A percentile compares a stretch with the other conserved stretches of the same genome.
Conservation (phyloP, 2,797 vertebrate species). For the Ptychobarbus kaznakovi region DNA sequence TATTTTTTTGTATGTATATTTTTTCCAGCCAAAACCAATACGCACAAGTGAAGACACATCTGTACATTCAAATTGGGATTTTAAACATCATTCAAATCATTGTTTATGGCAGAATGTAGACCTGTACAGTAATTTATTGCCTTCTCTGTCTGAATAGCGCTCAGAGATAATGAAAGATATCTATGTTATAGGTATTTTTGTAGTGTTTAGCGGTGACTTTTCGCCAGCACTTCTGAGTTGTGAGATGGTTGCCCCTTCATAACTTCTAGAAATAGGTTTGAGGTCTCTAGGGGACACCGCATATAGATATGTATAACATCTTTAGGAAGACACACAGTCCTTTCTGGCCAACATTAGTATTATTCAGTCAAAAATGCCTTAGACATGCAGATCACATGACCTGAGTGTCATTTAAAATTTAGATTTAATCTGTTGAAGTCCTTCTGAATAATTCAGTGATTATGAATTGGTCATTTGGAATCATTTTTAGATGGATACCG, state of each 20-base stretch:
- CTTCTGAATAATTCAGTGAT: constrained; percentile 3
- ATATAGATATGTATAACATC: constrained; percentile 17
- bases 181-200: constrained; percentile 43
- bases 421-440: neutral
- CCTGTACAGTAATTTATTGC: constrained; percentile 45
- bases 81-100: constrained; percentile 28
- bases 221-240: constrained; percentile 9
- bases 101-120: constrained; percentile 23
- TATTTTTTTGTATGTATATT: neutral
- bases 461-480: constrained; percentile 10
- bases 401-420: constrained; percentile 4
- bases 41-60: constrained; percentile 42
- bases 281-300: neutral
- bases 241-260: neutral
- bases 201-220: constrained; percentile 19
- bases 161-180: constrained; percentile 32
- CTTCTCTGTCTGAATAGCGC: constrained; percentile 27
- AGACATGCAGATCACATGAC: constrained; percentile 37
- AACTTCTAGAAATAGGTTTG: constrained; percentile 1
- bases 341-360: constrained; percentile 14
- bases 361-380: constrained; percentile 22
- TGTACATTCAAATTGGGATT: constrained; percentile 39
- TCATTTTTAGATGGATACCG: constrained; percentile 26
- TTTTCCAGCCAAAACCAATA: constrained; percentile 22
- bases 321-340: neutral